Evolutionary conservation across 2,888 invertebrate genomes (phyloP).

Genomic region (Xestoiulus laeticollis): DNA sequence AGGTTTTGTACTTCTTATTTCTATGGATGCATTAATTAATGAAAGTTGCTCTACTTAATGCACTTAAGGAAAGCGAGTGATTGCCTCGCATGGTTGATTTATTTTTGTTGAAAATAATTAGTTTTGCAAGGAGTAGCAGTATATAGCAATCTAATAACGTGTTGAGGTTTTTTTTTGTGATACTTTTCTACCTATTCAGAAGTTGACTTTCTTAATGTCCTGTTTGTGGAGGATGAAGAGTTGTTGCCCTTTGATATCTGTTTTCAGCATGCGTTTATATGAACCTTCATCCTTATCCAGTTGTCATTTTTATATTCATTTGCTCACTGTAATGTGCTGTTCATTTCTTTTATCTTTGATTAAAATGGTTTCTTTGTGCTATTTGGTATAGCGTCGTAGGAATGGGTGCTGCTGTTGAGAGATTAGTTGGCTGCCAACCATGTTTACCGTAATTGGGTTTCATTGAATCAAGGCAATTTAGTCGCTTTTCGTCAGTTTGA

Average conservation of each 20-base stretch:
- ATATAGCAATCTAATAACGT: background rate
- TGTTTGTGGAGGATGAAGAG: background rate
- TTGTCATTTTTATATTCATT: background rate
- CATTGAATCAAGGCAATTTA: background rate
- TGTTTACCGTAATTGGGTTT: conserved; percentile 28
- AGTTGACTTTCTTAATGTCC: background rate
- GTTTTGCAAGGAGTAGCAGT: background rate
- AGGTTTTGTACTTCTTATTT: background rate
- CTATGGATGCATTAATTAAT: background rate
- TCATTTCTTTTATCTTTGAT: conserved; percentile 15
- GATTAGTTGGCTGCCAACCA: background rate
- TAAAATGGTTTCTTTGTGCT: background rate
- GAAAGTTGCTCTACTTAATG: too few species aligned
- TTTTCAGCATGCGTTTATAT: background rate
- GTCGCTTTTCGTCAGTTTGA: background rate
- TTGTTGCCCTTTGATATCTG: background rate
- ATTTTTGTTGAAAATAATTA: background rate
- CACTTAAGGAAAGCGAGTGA: too few species aligned
- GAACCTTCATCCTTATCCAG: conserved; percentile 18
- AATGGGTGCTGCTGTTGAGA: conserved; percentile 5
- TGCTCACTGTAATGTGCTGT: background rate
- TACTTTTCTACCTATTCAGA: background rate
- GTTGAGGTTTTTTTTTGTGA: background rate
- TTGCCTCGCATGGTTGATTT: background rate
- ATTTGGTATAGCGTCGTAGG: background rate